phyloP scores from a whole-genome alignment of 2,113 vertebrate species.

The Xyliphius kryptos region DNA sequence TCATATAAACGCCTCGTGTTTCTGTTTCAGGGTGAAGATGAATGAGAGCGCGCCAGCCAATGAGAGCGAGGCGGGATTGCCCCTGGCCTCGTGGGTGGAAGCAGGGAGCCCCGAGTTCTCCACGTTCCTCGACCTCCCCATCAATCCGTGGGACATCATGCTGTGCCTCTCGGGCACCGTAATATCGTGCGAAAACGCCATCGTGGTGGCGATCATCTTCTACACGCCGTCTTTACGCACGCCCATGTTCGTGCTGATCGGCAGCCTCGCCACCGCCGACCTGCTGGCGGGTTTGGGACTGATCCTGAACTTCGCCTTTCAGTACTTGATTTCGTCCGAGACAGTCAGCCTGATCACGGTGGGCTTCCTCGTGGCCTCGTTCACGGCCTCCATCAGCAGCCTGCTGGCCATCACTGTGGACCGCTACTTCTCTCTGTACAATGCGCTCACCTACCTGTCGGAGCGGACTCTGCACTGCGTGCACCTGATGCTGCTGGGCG shows the following conservation, averaged over 20 bases:
- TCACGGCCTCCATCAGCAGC: conserved; percentile 92
- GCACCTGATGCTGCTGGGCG: conserved; percentile 81
- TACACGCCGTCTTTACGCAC: conserved; percentile 86
- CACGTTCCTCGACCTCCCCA: conserved; percentile 60
- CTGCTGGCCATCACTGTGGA: conserved; percentile 93
- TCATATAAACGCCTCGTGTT: neutral
- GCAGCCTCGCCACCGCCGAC: conserved; percentile 92
- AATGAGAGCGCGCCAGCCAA: conserved; percentile 71
- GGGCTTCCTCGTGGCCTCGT: conserved; percentile 92
- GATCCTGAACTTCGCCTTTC: conserved; percentile 94
- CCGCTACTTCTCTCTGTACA: conserved; percentile 92
- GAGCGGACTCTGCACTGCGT: conserved; percentile 84
- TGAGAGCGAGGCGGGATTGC: conserved; percentile 52
- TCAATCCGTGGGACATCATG: conserved; percentile 96
- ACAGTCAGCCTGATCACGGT: conserved; percentile 89
- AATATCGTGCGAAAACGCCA: conserved; percentile 92
- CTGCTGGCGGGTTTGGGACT: conserved; percentile 89
- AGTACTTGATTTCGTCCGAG: conserved; percentile 87
- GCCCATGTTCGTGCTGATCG: conserved; percentile 92
- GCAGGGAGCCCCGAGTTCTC: conserved; percentile 66
- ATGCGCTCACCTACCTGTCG: conserved; percentile 93
- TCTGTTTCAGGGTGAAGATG: conserved; percentile 57
- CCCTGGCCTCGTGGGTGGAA: conserved; percentile 47
- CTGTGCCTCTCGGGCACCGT: conserved; percentile 91
- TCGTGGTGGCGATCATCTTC: conserved; percentile 92